Conservation (phyloP, 2,797 vertebrate species). For the Darevskia mixta region DNA sequence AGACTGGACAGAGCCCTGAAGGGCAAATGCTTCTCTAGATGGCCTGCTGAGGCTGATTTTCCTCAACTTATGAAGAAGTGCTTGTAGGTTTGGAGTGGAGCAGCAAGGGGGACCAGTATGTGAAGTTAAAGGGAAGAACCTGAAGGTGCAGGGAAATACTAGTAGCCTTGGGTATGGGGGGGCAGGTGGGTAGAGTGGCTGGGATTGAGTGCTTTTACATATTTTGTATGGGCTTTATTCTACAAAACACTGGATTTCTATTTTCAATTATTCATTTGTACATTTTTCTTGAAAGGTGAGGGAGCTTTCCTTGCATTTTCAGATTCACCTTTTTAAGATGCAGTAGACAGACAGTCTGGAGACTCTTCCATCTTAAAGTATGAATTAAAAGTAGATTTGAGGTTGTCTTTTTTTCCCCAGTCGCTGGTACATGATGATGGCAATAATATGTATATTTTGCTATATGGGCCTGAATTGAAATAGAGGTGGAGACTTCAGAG, state of each 20-base stretch:
- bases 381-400: slow-evolving; percentile 3
- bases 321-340: neutral
- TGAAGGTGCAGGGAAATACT: slow-evolving; percentile 4
- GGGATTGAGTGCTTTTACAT: slow-evolving; percentile 22
- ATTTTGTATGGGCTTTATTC: slow-evolving; percentile 49
- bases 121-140: neutral
- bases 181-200: slow-evolving; percentile 16
- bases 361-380: slow-evolving; percentile 20
- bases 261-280: slow-evolving; percentile 48
- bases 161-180: neutral
- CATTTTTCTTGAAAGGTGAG: slow-evolving; percentile 32
- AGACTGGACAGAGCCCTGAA: neutral
- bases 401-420: slow-evolving; percentile 21
- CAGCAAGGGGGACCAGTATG: slow-evolving; percentile 21
- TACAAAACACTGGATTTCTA: slow-evolving; percentile 75
- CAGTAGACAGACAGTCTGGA: slow-evolving; percentile 32
- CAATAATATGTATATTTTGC: slow-evolving; percentile 23
- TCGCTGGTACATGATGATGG: slow-evolving; percentile 32
- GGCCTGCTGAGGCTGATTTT: neutral
- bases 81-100: neutral
- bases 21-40: slow-evolving; percentile 35
- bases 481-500: neutral
- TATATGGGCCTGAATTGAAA: neutral
- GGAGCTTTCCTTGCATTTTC: neutral
- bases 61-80: neutral